A percentile compares a stretch with the other conserved stretches of the same genome.
These are phyloP conservation scores for Staurois parvus DNA, from an alignment of 2,797 vertebrate genomes.

Conservation along the genomic window DNA sequence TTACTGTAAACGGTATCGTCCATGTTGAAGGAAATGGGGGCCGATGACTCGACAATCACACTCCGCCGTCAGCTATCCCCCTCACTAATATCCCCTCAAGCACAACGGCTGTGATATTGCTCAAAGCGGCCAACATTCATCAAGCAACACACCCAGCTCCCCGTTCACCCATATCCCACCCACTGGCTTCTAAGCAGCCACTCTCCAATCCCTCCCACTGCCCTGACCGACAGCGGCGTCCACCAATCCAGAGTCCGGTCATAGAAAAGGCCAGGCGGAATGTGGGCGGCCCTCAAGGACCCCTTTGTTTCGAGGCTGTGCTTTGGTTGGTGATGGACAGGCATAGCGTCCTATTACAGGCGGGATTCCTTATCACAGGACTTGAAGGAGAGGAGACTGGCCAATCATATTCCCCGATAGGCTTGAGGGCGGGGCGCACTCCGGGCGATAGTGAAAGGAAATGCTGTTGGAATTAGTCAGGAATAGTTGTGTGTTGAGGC, in stretches of 20 bases:
- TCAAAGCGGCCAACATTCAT: not conserved
- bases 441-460: conserved; percentile 1
- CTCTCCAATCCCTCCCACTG: not conserved
- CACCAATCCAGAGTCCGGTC: conserved; percentile 13
- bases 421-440: not conserved
- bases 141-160: not conserved
- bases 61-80: not conserved
- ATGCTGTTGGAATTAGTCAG: conserved; percentile 31
- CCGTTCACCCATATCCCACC: conserved; percentile 24
- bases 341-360: not conserved
- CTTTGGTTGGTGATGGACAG: conserved; percentile 24
- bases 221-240: not conserved
- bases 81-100: not conserved
- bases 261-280: not conserved
- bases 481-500: no score
- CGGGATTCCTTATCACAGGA: no score
- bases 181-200: conserved; percentile 37
- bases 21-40: conserved; percentile 15
- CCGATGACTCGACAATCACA: not conserved
- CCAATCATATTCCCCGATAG: not conserved
- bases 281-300: not conserved
- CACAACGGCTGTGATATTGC: not conserved
- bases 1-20: conserved; percentile 53
- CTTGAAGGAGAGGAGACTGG: not conserved
- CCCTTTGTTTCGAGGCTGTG: conserved; percentile 48